These are phyloP conservation scores for Tuta absoluta DNA, from an alignment of 2,888 invertebrate genomes.

Conservation along the genomic window DNA sequence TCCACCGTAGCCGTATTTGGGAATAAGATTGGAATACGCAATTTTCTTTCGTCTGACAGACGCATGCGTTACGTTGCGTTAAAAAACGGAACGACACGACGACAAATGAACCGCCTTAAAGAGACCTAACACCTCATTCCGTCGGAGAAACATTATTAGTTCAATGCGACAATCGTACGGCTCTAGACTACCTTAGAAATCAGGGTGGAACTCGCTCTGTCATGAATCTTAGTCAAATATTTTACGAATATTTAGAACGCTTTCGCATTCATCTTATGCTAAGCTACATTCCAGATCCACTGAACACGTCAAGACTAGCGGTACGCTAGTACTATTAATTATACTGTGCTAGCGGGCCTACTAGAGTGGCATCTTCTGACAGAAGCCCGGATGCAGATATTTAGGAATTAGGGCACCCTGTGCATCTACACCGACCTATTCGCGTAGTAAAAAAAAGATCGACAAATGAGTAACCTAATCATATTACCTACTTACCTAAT, in stretches of 20 bases:
- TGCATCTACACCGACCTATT: constrained; percentile 2
- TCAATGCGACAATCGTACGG: constrained; percentile 5
- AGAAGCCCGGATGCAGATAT: neutral
- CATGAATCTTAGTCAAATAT: neutral
- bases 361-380: neutral
- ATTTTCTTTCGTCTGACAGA: too few species aligned
- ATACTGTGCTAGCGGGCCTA: too few species aligned
- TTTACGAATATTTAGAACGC: neutral
- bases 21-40: too few species aligned
- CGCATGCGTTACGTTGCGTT: too few species aligned
- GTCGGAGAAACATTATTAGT: neutral
- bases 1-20: too few species aligned
- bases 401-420: neutral
- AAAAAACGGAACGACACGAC: too few species aligned
- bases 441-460: too few species aligned
- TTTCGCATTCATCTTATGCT: neutral
- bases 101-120: too few species aligned
- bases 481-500: too few species aligned
- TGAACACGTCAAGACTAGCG: constrained; percentile 4
- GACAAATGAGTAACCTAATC: too few species aligned
- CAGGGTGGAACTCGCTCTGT: constrained; percentile 6
- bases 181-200: neutral
- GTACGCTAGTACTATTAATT: too few species aligned
- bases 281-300: constrained; percentile 6
- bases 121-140: neutral